These are phyloP conservation scores for Rousettus madagascariensis DNA, from an alignment of 2,797 vertebrate genomes.

Conservation along the genomic window DNA sequence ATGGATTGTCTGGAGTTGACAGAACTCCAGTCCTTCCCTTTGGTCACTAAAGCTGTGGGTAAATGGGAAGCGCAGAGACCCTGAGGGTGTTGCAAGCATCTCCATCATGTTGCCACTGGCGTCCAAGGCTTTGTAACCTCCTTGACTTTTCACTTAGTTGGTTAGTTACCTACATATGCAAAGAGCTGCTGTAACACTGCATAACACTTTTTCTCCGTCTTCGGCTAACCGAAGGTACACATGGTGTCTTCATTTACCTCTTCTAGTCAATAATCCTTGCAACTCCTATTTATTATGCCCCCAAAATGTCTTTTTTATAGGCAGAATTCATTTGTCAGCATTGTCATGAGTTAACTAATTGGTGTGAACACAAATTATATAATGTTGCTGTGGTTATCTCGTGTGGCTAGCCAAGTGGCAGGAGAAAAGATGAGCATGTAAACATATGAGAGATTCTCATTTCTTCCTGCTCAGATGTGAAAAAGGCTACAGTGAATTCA, in stretches of 20 bases:
- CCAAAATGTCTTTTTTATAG: neutral
- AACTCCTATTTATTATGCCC: neutral
- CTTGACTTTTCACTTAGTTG: neutral
- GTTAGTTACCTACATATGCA: slow-evolving; percentile 12
- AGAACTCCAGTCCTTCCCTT: neutral
- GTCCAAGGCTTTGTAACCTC: neutral
- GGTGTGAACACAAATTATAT: neutral
- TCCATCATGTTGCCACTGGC: accelerated
- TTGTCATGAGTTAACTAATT: neutral
- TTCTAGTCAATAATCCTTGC: slow-evolving; percentile 73
- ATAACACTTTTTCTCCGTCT: neutral
- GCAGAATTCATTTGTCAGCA: neutral
- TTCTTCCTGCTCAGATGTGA: neutral
- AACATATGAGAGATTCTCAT: neutral
- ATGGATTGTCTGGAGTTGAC: neutral
- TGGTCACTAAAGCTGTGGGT: neutral
- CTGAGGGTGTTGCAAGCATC: accelerated
- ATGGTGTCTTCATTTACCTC: slow-evolving; percentile 62
- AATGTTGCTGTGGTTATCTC: neutral
- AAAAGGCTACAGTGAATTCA: neutral
- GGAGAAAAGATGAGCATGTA: neutral
- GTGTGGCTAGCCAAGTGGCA: neutral
- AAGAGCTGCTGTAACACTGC: neutral
- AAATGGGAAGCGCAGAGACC: neutral
- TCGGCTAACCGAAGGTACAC: slow-evolving; percentile 67